Percentiles rank a stretch among this genome's conserved stretches.
Conservation (phyloP, 2,888 invertebrate species). For the Lasiommata megera region DNA sequence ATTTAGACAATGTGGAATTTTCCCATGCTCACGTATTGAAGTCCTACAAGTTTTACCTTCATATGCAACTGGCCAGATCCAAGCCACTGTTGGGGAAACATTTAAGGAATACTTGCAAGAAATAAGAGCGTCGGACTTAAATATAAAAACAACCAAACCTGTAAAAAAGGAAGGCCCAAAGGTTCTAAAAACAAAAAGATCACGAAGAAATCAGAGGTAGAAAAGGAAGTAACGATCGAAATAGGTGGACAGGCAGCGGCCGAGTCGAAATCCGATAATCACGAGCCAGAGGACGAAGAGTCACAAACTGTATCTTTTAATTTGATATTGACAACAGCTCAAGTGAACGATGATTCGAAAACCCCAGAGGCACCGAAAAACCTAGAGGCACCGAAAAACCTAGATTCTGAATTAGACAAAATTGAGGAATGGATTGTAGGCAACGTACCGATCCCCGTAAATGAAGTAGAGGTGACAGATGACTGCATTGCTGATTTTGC, state of each 20-base stretch:
- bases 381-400: background rate
- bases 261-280: too few species aligned
- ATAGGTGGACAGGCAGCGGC: background rate
- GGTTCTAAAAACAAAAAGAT: background rate
- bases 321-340: background rate
- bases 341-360: background rate
- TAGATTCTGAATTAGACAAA: background rate
- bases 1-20: constrained; percentile 32
- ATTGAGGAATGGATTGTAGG: background rate
- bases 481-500: background rate
- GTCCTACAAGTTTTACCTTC: constrained; percentile 28
- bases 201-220: too few species aligned
- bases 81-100: constrained; percentile 27
- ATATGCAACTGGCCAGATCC: constrained; percentile 23
- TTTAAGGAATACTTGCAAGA: constrained; percentile 29
- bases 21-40: constrained; percentile 26
- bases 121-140: constrained; percentile 23
- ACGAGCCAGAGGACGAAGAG: background rate
- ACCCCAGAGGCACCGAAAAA: too few species aligned
- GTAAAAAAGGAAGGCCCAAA: background rate
- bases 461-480: background rate
- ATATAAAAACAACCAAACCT: constrained; percentile 23
- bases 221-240: background rate
- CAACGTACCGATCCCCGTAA: background rate
- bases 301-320: background rate